phyloP scores from a whole-genome alignment of 2,797 vertebrate species.

The Lateolabrax maculatus region DNA sequence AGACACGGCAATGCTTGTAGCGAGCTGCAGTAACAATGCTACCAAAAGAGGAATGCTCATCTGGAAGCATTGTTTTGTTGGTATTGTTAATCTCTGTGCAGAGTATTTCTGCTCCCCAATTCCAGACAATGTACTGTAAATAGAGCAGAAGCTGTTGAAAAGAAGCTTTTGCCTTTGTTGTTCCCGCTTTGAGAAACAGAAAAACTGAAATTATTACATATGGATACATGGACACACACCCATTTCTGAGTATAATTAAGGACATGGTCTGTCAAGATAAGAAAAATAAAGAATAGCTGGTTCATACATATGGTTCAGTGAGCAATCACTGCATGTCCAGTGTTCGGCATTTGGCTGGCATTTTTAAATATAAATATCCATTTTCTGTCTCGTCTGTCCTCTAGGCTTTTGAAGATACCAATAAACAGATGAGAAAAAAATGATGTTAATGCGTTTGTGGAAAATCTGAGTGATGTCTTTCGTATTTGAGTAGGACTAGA shows the following conservation, averaged over 20 bases:
- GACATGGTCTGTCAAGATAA: background rate
- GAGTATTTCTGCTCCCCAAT: slow-evolving; percentile 41
- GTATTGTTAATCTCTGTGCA: slow-evolving; percentile 66
- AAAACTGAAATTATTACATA: slow-evolving; percentile 19
- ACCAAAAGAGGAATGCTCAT: slow-evolving; percentile 57
- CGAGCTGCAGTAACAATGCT: slow-evolving; percentile 60
- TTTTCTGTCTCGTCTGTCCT: slow-evolving; percentile 29
- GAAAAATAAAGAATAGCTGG: slow-evolving; percentile 21
- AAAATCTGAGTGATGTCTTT: slow-evolving; percentile 14
- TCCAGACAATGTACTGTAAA: slow-evolving; percentile 58
- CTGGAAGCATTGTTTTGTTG: slow-evolving; percentile 67
- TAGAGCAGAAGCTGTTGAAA: slow-evolving; percentile 58
- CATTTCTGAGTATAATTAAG: slow-evolving; percentile 20
- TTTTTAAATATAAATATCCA: slow-evolving; percentile 57
- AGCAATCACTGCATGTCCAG: slow-evolving; percentile 41
- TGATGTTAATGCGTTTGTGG: slow-evolving; percentile 31
- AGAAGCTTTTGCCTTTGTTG: slow-evolving; percentile 42
- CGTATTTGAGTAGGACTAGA: background rate
- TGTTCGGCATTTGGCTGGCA: slow-evolving; percentile 66
- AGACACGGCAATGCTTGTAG: slow-evolving; percentile 51
- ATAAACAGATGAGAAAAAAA: slow-evolving; percentile 33
- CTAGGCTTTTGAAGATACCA: slow-evolving; percentile 25
- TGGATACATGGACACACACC: slow-evolving; percentile 23
- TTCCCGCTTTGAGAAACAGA: slow-evolving; percentile 46
- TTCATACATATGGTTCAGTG: slow-evolving; percentile 50